A percentile compares a stretch with the other conserved stretches of the same genome.
Evolutionary conservation across 2,113 vertebrate species (phyloP).

Genomic region (Plecotus auritus): DNA sequence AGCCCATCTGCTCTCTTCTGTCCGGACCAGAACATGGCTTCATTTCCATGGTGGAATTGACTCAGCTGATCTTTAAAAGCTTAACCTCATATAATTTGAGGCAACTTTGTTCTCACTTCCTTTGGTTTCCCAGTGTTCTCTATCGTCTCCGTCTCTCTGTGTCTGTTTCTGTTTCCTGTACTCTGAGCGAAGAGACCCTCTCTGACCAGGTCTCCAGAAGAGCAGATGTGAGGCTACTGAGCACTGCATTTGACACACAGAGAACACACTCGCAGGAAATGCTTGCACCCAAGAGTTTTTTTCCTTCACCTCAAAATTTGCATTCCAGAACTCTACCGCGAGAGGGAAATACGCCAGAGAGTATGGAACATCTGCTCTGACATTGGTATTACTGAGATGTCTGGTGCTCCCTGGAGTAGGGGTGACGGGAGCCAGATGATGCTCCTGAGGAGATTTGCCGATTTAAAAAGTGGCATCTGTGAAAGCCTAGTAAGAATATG

Average conservation of each 20-base stretch:
- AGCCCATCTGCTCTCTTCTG: neutral
- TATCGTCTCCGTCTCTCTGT: neutral
- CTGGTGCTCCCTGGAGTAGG: neutral
- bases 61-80: neutral
- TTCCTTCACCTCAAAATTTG: neutral
- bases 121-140: neutral
- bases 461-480: constrained; percentile 61
- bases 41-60: neutral
- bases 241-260: neutral
- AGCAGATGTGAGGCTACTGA: neutral
- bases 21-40: neutral
- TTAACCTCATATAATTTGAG: neutral
- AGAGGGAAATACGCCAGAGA: constrained; percentile 6
- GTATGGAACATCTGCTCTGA: constrained; percentile 39
- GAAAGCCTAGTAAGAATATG: constrained; percentile 48
- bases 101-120: neutral
- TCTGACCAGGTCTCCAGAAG: neutral
- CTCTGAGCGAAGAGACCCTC: neutral
- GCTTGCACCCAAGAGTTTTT: neutral
- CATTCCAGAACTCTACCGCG: neutral
- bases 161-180: neutral
- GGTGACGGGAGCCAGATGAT: constrained; percentile 20
- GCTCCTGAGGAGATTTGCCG: constrained; percentile 11
- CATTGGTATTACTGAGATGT: neutral
- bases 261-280: neutral